Evolutionary conservation across 2,113 vertebrate species (phyloP), one percentile per base, ranked within the genome.

Genomic region (Turdus rufiventris): DNA sequence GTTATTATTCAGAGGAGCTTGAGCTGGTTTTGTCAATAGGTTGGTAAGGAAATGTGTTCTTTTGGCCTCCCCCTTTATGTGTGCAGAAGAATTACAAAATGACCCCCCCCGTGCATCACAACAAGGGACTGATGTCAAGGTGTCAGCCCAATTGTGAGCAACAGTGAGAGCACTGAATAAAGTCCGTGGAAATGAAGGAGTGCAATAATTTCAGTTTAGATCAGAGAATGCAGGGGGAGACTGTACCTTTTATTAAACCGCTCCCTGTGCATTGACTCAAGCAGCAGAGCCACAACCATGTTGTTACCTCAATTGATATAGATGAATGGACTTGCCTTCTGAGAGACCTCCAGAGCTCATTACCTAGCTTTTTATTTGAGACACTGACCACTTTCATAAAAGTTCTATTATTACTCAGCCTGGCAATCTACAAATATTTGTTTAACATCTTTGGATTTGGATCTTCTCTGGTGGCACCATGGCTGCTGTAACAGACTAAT

Each of bases 291-390:
- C 58, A 72, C 40, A 74, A 48, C 3, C 43, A 43, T 0, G 0
- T 29, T 62, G 76, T 66, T 86, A 54, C 56, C 42, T 89, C 68
- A 84, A 2, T 17, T 89, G 72, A 77, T 80, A 66, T 54, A 77
- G 68, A 83, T 83, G 20, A 81, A 76, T 2, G 4, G 12, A 45
- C 20, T 73, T 80, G 26, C n/a, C 23, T 86, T 91, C 60, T 71
- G 72, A 92, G 72, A 77, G 34, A 54, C n/a, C 21, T 75, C 43
- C 57, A 65, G 81, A 91, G 77, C 66, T n/a, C n/a, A n/a, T n/a
- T n/a, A n/a, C n/a, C n/a, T n/a, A n/a, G n/a, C n/a, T n/a, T n/a
- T n/a, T n/a, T n/a, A n/a, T n/a, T n/a, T n/a, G n/a, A n/a, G n/a
- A n/a, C n/a, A n/a, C n/a, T n/a, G n/a, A n/a, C n/a, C n/a, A n/a